Base-by-base conservation (phyloP, 2,113 vertebrate genomes). In the Enhydra lutris region DNA sequence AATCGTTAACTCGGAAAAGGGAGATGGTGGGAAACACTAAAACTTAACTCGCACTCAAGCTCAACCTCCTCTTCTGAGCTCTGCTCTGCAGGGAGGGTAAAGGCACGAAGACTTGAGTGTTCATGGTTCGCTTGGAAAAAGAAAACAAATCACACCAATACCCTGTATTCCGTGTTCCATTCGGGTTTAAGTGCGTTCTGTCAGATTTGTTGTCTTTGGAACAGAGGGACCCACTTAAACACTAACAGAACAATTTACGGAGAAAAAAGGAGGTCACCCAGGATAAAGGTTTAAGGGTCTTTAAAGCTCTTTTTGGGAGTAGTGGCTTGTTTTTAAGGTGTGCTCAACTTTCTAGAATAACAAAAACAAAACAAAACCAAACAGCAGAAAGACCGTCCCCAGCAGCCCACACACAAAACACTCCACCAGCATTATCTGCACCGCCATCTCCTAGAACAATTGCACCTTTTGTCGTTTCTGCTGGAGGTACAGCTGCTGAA, bases 381-480 rank as follows among this genome's bases (percentile, higher is more conserved):
- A 95, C 78, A 97, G 96, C 79, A 95, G 93, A 47, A 96, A 97
- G 90, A 65, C 97, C 78, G 96, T 96, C n/a, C 94, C 89, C 36
- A 34, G 92, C 87, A 95, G 95, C 97, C 90, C 95, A 74, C 97
- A 93, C 94, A 74, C 89, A 90, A 57, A 71, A 45, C 36, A 26
- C 96, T 81, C 50, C 31, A 74, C 0, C 29, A 71, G 76, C 55
- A 84, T 84, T 76, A 95, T 97, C 94, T 93, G 55, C 73, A 39
- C 21, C 7, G 39, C 96, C 92, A 90, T 96, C 92, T 97, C 85
- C 20, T 83, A 96, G 89, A 95, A 78, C 86, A 98, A 98, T 71
- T 11, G 45, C 79, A 89, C 73, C 97, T 97, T 98, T 96, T 98
- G 97, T 97, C 97, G 55, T 73, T 83, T 96, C 92, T 98, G 85